Conservation (phyloP, 2,888 invertebrate species). For the Limnephilus auricula region DNA sequence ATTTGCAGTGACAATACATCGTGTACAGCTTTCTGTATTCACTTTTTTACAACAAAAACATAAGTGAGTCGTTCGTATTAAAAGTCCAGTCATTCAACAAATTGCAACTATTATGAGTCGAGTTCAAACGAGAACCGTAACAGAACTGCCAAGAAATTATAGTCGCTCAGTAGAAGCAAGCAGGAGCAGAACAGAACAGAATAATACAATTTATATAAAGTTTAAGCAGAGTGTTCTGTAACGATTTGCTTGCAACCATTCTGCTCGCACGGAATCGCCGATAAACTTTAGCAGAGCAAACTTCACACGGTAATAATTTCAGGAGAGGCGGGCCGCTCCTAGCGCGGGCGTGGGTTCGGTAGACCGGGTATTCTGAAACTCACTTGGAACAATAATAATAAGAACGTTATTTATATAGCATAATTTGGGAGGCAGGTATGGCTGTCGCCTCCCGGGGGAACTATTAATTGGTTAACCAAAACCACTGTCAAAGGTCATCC, state of each 20-base stretch:
- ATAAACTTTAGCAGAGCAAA: conserved; percentile 31
- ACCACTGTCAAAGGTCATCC: too few species aligned
- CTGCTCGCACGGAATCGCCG: conserved; percentile 15
- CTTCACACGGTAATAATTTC: conserved; percentile 27
- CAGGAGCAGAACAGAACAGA: not conserved
- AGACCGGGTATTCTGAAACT: not conserved
- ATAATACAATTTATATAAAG: not conserved
- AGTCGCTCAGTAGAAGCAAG: not conserved
- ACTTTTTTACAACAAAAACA: too few species aligned
- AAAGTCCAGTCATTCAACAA: not conserved
- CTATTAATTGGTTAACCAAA: too few species aligned
- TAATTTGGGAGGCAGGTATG: not conserved
- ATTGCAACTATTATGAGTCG: not conserved
- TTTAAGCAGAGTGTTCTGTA: not conserved
- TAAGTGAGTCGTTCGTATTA: not conserved
- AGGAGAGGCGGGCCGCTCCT: conserved; percentile 5
- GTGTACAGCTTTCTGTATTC: too few species aligned
- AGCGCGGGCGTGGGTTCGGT: not conserved
- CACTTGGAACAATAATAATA: not conserved
- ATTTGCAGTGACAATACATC: too few species aligned
- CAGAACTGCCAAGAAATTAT: not conserved
- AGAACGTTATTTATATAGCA: not conserved
- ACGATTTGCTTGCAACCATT: not conserved
- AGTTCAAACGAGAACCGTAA: not conserved
- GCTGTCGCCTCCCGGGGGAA: too few species aligned